Evolutionary conservation across 2,797 vertebrate genomes (phyloP).

Genomic region (Furcifer pardalis): DNA sequence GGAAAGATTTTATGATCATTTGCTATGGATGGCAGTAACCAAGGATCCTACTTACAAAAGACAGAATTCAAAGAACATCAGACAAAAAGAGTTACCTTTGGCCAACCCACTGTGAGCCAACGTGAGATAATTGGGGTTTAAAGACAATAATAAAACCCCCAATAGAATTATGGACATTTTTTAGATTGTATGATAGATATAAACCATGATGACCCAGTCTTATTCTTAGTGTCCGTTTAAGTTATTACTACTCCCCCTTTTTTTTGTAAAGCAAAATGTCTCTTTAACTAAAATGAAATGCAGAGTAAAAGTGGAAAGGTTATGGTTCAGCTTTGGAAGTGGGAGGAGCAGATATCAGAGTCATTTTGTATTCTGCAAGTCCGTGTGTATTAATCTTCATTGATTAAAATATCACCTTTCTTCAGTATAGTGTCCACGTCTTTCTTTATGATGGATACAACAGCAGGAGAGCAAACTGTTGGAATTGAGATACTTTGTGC

Average conservation of each 20-base stretch:
- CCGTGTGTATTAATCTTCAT: slow-evolving; percentile 66
- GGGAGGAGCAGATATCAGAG: slow-evolving; percentile 70
- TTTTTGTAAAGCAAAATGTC: slow-evolving; percentile 63
- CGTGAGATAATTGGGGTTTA: neutral
- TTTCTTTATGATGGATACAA: slow-evolving; percentile 72
- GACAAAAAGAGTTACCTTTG: neutral
- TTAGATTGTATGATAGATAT: slow-evolving; percentile 38
- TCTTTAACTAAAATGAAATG: slow-evolving; percentile 71
- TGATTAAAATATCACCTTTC: slow-evolving; percentile 75
- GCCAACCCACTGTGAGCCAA: neutral
- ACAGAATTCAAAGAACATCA: neutral
- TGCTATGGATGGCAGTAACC: neutral
- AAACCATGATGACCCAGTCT: slow-evolving; percentile 61
- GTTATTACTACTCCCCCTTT: slow-evolving; percentile 55
- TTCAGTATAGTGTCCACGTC: slow-evolving; percentile 64
- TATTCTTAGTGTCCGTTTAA: slow-evolving; percentile 57
- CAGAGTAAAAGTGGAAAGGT: slow-evolving; percentile 70
- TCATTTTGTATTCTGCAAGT: slow-evolving; percentile 68
- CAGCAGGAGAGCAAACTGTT: slow-evolving; percentile 76
- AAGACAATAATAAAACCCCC: neutral
- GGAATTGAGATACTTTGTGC: slow-evolving; percentile 74
- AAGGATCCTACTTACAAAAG: neutral
- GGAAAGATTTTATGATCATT: neutral
- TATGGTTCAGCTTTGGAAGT: slow-evolving; percentile 68
- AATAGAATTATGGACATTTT: neutral